Conservation (phyloP, 2,888 invertebrate genomes). For the Erannis defoliaria region DNA sequence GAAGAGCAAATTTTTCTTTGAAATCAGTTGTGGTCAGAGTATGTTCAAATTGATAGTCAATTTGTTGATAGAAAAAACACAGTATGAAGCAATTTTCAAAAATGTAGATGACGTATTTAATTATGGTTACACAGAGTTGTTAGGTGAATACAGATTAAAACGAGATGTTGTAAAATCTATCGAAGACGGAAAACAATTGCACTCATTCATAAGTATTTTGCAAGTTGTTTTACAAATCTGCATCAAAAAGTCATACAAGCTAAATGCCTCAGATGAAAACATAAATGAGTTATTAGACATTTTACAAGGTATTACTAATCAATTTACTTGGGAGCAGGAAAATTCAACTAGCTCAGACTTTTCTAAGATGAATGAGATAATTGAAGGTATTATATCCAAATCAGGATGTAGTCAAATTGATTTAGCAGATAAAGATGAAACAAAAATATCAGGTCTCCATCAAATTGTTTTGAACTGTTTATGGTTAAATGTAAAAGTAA, state of each 20-base stretch:
- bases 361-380: conserved; percentile 91
- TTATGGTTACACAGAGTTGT: conserved; percentile 67
- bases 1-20: conserved; percentile 87
- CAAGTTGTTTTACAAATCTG: conserved; percentile 64
- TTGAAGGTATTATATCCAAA: conserved; percentile 86
- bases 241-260: conserved; percentile 54
- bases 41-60: conserved; percentile 83
- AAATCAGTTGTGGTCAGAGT: conserved; percentile 87
- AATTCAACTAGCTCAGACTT: conserved; percentile 88
- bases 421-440: conserved; percentile 64
- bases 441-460: conserved; percentile 86
- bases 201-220: conserved; percentile 77
- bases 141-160: conserved; percentile 60
- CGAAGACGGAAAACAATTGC: conserved; percentile 81
- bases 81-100: conserved; percentile 53
- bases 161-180: conserved; percentile 80
- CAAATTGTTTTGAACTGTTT: conserved; percentile 91
- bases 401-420: conserved; percentile 60
- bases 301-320: conserved; percentile 68
- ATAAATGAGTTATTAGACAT: conserved; percentile 59
- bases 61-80: conserved; percentile 59
- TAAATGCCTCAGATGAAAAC: conserved; percentile 51
- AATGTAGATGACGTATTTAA: conserved; percentile 66
- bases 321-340: conserved; percentile 72
- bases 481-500: conserved; percentile 92